Evolutionary conservation across 1,140 invertebrate genomes (phyloP).

Genomic region (Maconellicoccus hirsutus): DNA sequence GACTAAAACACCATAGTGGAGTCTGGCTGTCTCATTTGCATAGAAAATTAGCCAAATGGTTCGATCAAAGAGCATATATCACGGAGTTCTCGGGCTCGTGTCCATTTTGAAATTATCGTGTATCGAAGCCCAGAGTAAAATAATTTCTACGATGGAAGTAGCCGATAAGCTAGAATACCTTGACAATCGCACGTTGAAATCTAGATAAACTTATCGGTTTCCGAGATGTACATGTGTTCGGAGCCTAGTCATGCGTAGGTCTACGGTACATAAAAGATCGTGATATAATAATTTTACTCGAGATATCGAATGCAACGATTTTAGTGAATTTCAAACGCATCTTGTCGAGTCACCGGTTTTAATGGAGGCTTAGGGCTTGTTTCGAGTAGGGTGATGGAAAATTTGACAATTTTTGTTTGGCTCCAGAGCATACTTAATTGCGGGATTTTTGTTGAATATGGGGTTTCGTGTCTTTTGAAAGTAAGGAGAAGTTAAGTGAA

Average conservation of each 20-base stretch:
- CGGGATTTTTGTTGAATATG: too few species aligned
- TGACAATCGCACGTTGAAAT: not conserved
- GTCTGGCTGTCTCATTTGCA: not conserved
- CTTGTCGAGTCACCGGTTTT: not conserved
- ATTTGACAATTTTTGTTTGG: too few species aligned
- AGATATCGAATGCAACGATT: not conserved
- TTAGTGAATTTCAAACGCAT: not conserved
- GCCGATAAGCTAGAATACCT: not conserved
- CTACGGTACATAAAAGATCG: not conserved
- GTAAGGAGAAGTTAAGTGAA: too few species aligned
- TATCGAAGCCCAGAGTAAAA: not conserved
- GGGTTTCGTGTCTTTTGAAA: too few species aligned
- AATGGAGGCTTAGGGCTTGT: not conserved
- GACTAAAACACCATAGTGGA: too few species aligned
- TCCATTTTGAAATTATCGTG: not conserved
- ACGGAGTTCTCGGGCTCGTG: not conserved
- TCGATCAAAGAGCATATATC: not conserved
- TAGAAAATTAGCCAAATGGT: not conserved
- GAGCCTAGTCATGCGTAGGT: conserved; percentile 2
- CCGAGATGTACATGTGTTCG: not conserved
- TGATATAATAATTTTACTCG: conserved; percentile 3
- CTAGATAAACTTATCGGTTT: conserved; percentile 5
- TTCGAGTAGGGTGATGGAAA: too few species aligned
- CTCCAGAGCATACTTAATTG: too few species aligned
- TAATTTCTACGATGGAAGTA: not conserved